These are phyloP conservation scores for Caenorhabditis zanzibari DNA, from an alignment of 2,888 invertebrate genomes.

Conservation along the genomic window DNA sequence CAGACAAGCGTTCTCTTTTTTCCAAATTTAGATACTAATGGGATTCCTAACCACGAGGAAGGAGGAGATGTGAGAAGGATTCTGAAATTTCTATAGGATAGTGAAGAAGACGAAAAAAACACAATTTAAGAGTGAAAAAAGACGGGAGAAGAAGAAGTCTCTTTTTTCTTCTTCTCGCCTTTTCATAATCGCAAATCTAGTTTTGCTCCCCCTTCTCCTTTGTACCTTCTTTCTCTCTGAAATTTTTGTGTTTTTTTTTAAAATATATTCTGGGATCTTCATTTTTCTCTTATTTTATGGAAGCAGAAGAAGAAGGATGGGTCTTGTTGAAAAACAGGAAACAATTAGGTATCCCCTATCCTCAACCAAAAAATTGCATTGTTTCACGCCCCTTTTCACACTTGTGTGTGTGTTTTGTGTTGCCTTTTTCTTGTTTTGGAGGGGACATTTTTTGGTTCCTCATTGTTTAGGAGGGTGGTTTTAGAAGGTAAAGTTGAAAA, in stretches of 20 bases:
- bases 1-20: neutral
- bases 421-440: neutral
- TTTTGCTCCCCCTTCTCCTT: conserved; percentile 30
- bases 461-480: neutral
- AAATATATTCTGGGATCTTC: neutral
- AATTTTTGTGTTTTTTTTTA: neutral
- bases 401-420: neutral
- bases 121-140: conserved; percentile 35
- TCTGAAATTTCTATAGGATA: neutral
- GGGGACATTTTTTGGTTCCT: neutral
- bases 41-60: conserved; percentile 23
- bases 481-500: too few species aligned
- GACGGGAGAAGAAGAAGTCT: conserved; percentile 5
- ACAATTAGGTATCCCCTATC: conserved; percentile 44
- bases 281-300: neutral
- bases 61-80: too few species aligned
- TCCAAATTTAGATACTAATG: neutral
- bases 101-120: conserved; percentile 17
- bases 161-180: conserved; percentile 17
- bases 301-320: neutral
- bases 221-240: conserved; percentile 43
- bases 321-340: conserved; percentile 52
- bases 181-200: conserved; percentile 55
- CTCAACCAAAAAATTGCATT: conserved; percentile 37
- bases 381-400: conserved; percentile 41